Conservation (phyloP, 2,888 invertebrate species). For the Oscheius sp. region DNA sequence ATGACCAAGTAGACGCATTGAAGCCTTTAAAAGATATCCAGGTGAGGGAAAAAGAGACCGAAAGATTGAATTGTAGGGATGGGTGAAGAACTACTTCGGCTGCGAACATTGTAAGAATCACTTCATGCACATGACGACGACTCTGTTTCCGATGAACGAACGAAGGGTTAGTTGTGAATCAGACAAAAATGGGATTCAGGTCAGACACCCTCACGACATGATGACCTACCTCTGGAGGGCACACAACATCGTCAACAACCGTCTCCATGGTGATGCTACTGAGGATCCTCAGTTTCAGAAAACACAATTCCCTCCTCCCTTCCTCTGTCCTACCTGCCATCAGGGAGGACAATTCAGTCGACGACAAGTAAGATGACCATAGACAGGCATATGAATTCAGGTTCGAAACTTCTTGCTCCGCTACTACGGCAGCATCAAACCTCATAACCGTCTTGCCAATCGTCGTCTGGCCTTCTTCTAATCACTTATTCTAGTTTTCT, state of each 20-base stretch:
- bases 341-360: slow-evolving; percentile 69
- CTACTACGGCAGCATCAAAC: slow-evolving; percentile 68
- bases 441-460: slow-evolving; percentile 61
- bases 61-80: slow-evolving; percentile 36
- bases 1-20: slow-evolving; percentile 61
- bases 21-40: slow-evolving; percentile 65
- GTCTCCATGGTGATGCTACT: slow-evolving; percentile 84
- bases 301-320: slow-evolving; percentile 82
- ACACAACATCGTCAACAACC: slow-evolving; percentile 88
- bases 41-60: slow-evolving; percentile 18
- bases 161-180: slow-evolving; percentile 45
- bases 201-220: slow-evolving; percentile 66
- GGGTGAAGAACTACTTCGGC: slow-evolving; percentile 79
- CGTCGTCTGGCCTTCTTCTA: slow-evolving; percentile 48
- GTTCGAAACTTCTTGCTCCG: slow-evolving; percentile 69
- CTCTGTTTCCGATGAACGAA: slow-evolving; percentile 70
- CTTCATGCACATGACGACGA: slow-evolving; percentile 85
- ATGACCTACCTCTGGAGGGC: slow-evolving; percentile 79
- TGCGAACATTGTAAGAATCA: slow-evolving; percentile 89
- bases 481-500: neutral
- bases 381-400: slow-evolving; percentile 33
- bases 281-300: slow-evolving; percentile 92
- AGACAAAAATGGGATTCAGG: slow-evolving; percentile 35
- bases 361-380: slow-evolving; percentile 54
- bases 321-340: slow-evolving; percentile 69